Conservation (phyloP, 2,797 vertebrate species). For the Sylvia borin region DNA sequence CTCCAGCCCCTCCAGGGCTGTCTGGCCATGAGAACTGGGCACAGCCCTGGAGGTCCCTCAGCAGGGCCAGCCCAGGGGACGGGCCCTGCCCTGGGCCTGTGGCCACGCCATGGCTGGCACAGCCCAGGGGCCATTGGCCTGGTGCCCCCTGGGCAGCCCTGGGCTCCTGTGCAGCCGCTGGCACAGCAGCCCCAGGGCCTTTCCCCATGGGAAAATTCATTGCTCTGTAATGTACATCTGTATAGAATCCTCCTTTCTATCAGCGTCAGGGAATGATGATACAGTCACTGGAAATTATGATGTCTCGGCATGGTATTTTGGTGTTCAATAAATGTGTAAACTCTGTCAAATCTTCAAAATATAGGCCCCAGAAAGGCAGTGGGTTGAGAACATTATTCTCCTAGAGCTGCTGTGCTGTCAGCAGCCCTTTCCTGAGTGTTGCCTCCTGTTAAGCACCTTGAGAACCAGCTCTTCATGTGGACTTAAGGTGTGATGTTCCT, state of each 20-base stretch:
- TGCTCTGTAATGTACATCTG: not conserved
- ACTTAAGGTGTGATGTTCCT: not conserved
- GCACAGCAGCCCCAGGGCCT: not conserved
- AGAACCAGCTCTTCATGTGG: accelerated
- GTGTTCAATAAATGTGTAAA: not conserved
- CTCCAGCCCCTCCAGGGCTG: not conserved
- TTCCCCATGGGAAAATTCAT: accelerated
- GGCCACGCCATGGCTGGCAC: too few relatives aligned
- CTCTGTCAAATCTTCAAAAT: not conserved
- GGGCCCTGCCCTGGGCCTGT: too few relatives aligned
- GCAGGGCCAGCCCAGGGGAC: too few relatives aligned
- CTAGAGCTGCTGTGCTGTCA: not conserved
- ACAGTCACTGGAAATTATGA: not conserved
- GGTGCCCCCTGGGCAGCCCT: too few relatives aligned
- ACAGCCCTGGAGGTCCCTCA: too few relatives aligned
- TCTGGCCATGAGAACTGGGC: too few relatives aligned
- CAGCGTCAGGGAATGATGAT: not conserved
- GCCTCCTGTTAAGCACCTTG: not conserved
- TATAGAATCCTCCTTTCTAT: not conserved
- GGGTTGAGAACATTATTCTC: not conserved
- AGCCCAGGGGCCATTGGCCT: too few relatives aligned
- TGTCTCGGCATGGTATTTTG: not conserved
- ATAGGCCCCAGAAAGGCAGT: accelerated
- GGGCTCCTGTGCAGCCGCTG: not conserved
- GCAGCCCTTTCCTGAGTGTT: not conserved